Percentiles rank a stretch among this genome's conserved stretches.
Conservation (phyloP, 2,113 vertebrate genomes). For the Aphyosemion australe region DNA sequence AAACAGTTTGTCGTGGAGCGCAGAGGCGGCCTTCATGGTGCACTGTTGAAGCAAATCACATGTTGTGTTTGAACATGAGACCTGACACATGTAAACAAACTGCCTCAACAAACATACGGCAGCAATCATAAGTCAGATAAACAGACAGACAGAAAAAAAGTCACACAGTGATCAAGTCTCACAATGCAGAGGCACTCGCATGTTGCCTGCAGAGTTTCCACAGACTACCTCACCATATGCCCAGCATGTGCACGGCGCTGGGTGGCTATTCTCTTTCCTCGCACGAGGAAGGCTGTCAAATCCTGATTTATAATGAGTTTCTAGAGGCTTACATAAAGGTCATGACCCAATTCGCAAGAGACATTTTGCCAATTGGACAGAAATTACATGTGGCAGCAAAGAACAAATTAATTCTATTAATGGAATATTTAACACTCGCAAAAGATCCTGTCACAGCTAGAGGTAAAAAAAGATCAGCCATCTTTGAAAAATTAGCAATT, state of each 20-base stretch:
- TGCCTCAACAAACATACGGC: slow-evolving; percentile 52
- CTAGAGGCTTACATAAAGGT: slow-evolving; percentile 59
- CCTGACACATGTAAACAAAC: slow-evolving; percentile 47
- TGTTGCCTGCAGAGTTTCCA: slow-evolving; percentile 23
- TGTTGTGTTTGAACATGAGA: slow-evolving; percentile 28
- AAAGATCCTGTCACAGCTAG: slow-evolving; percentile 65
- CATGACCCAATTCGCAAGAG: slow-evolving; percentile 45
- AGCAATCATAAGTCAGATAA: slow-evolving; percentile 24
- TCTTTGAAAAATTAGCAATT: slow-evolving; percentile 74
- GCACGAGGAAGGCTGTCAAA: slow-evolving; percentile 55
- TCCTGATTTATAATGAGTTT: slow-evolving; percentile 63
- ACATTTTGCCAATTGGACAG: slow-evolving; percentile 59
- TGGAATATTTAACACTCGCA: slow-evolving; percentile 71
- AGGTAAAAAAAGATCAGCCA: slow-evolving; percentile 68
- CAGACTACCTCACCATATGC: slow-evolving; percentile 30
- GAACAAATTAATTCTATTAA: slow-evolving; percentile 73
- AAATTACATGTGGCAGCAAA: slow-evolving; percentile 72
- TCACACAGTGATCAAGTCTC: no score
- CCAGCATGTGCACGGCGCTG: slow-evolving; percentile 21
- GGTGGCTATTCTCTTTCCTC: slow-evolving; percentile 3
- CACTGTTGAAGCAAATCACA: slow-evolving; percentile 74
- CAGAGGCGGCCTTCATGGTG: slow-evolving; percentile 79
- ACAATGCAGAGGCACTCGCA: slow-evolving; percentile 17
- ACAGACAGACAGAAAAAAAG: slow-evolving; percentile 29
- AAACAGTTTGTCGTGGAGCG: slow-evolving; percentile 83